phyloP scores from a whole-genome alignment of 2,113 vertebrate species.

The Saccopteryx bilineata region DNA sequence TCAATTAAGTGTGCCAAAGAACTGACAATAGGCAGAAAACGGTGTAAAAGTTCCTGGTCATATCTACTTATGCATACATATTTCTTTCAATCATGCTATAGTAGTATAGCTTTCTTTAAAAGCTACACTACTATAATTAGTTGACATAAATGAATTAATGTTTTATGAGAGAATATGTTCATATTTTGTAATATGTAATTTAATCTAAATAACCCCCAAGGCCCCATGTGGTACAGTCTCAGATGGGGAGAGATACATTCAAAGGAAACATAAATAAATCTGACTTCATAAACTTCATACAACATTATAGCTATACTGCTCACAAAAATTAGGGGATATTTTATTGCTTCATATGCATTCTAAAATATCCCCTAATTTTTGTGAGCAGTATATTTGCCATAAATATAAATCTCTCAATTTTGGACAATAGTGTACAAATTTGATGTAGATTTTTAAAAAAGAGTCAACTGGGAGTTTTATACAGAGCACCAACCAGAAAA shows the following conservation, averaged over 20 bases:
- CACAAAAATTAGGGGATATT: too few species aligned
- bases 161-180: slow-evolving; percentile 48
- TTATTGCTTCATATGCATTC: too few species aligned
- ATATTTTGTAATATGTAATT: slow-evolving; percentile 55
- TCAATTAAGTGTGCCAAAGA: background rate
- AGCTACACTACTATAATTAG: background rate
- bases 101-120: slow-evolving; percentile 54
- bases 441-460: background rate
- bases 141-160: background rate
- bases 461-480: background rate
- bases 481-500: background rate
- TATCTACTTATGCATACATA: background rate
- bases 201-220: slow-evolving; percentile 43
- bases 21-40: background rate
- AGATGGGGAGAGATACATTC: background rate
- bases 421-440: background rate
- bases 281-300: background rate
- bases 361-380: too few species aligned
- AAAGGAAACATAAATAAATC: slow-evolving; percentile 47
- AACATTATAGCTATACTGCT: background rate
- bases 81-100: slow-evolving; percentile 19
- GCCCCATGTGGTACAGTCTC: background rate
- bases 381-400: background rate
- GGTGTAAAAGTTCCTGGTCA: background rate
- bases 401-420: background rate